phyloP scores from a whole-genome alignment of 2,797 vertebrate species.

The Pampus argenteus region DNA sequence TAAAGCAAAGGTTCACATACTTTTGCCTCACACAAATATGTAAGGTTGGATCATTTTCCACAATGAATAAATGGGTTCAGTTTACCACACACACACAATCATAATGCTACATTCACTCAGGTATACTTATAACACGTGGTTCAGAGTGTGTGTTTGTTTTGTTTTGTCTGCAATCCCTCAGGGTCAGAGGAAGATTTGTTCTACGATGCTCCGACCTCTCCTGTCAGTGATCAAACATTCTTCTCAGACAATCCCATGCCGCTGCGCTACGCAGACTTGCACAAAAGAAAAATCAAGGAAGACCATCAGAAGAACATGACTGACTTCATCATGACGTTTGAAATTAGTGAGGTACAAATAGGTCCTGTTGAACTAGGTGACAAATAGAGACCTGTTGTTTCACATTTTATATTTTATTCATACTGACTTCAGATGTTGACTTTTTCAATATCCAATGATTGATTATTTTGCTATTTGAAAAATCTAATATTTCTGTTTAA shows the following conservation, averaged over 20 bases:
- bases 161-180: constrained; percentile 59
- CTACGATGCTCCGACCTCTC: constrained; percentile 94
- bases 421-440: neutral
- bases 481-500: neutral
- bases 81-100: neutral
- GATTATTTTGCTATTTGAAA: too few species aligned
- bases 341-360: constrained; percentile 93
- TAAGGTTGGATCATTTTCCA: too few species aligned
- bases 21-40: too few species aligned
- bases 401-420: neutral
- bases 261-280: constrained; percentile 61
- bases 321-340: constrained; percentile 89
- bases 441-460: neutral
- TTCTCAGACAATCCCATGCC: constrained; percentile 83
- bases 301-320: constrained; percentile 92
- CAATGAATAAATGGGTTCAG: too few species aligned
- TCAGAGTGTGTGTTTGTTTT: constrained; percentile 8
- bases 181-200: constrained; percentile 96
- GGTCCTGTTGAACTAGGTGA: too few species aligned
- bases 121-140: neutral
- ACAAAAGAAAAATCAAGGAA: constrained; percentile 82
- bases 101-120: neutral
- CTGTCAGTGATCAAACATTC: constrained; percentile 86
- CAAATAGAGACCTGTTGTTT: too few species aligned
- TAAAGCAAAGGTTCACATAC: too few species aligned